Conservation (phyloP, 2,888 invertebrate genomes). For the Lithosia quadra region DNA sequence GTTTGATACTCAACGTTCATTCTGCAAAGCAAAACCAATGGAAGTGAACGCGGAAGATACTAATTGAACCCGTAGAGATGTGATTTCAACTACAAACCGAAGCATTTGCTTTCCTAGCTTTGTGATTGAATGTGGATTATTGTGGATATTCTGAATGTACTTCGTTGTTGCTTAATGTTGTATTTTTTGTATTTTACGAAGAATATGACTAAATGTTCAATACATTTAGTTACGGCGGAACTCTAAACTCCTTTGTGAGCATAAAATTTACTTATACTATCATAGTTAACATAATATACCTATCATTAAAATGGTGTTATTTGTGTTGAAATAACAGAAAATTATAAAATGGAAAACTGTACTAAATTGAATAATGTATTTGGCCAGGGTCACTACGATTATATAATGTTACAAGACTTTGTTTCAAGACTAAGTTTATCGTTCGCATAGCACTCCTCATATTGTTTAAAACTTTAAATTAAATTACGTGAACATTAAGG, state of each 20-base stretch:
- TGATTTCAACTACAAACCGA: conserved; percentile 40
- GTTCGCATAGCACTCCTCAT: background rate
- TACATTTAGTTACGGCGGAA: no score
- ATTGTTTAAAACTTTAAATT: background rate
- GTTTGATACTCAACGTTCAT: conserved; percentile 46
- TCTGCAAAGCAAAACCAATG: conserved; percentile 54
- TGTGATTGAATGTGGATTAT: background rate
- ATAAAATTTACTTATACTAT: no score
- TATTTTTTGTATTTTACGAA: no score
- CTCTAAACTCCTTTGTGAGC: no score
- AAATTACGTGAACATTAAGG: conserved; percentile 5
- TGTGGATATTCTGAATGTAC: background rate
- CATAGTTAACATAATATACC: no score
- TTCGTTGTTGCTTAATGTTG: background rate
- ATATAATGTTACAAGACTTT: background rate
- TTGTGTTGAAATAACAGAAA: no score
- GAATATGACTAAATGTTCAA: no score
- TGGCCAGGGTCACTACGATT: no score
- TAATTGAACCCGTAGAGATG: conserved; percentile 49
- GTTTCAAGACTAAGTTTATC: background rate
- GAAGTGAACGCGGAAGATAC: conserved; percentile 50
- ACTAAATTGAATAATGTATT: no score
- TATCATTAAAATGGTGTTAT: no score
- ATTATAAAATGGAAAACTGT: no score
- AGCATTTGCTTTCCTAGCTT: conserved; percentile 23